Evolutionary conservation across 2,888 invertebrate genomes (phyloP).

Genomic region (Heteromurus nitidus): DNA sequence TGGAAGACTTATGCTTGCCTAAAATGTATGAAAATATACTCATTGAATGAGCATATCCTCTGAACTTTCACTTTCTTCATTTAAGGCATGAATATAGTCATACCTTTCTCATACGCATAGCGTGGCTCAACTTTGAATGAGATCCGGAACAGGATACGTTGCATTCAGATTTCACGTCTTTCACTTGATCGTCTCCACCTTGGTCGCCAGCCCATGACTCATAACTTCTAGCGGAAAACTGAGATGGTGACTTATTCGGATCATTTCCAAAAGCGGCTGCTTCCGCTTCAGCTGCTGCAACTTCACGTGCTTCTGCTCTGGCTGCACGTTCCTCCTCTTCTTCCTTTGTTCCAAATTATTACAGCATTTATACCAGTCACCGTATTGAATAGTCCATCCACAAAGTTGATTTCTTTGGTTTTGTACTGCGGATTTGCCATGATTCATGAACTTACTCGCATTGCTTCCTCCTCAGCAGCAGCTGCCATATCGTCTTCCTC

Average conservation of each 20-base stretch:
- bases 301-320: neutral
- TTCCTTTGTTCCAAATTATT: constrained; percentile 2
- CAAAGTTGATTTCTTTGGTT: no score
- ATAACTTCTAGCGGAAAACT: constrained; percentile 93
- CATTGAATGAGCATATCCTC: no score
- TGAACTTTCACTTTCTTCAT: no score
- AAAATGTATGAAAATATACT: no score
- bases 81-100: no score
- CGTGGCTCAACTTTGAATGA: constrained; percentile 74
- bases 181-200: constrained; percentile 86
- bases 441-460: constrained; percentile 76
- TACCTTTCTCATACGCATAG: constrained; percentile 74
- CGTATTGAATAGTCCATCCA: neutral
- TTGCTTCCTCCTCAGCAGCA: constrained; percentile 94
- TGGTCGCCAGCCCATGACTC: constrained; percentile 93
- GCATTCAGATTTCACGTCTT: constrained; percentile 87
- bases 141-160: constrained; percentile 90
- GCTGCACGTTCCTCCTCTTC: neutral
- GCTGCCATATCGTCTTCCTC: constrained; percentile 88
- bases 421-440: no score
- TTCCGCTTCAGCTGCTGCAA: neutral
- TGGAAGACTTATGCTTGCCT: constrained; percentile 97
- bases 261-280: no score
- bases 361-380: neutral
- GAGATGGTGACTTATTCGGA: constrained; percentile 80